A percentile compares a stretch with the other conserved stretches of the same genome.
phyloP scores from a whole-genome alignment of 2,113 vertebrate species.

The Protomyctophum bolini region DNA sequence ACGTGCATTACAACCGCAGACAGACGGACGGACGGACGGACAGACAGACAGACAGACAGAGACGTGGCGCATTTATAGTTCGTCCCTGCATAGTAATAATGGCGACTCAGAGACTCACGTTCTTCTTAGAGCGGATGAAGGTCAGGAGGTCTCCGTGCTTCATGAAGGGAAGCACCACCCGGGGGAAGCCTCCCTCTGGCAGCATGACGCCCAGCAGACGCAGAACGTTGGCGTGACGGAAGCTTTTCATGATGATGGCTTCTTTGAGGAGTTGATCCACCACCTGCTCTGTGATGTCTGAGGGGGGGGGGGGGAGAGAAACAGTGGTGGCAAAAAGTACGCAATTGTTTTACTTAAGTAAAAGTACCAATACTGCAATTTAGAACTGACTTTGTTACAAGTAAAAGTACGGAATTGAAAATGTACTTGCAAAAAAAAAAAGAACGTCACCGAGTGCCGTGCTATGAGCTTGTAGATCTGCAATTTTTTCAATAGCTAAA shows the following conservation, averaged over 20 bases:
- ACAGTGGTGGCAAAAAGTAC: too few relatives aligned
- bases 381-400: neutral
- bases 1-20: too few relatives aligned
- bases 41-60: too few relatives aligned
- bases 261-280: conserved; percentile 94
- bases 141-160: conserved; percentile 91
- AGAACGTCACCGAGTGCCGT: neutral
- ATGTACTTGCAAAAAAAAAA: too few relatives aligned
- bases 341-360: too few relatives aligned
- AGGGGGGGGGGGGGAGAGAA: too few relatives aligned
- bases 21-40: too few relatives aligned
- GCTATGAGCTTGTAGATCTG: too few relatives aligned
- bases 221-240: conserved; percentile 90
- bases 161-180: conserved; percentile 94
- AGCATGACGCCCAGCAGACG: conserved; percentile 90
- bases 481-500: too few relatives aligned
- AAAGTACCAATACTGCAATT: too few relatives aligned
- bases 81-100: neutral
- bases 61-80: too few relatives aligned
- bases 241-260: conserved; percentile 94
- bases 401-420: too few relatives aligned
- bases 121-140: conserved; percentile 88
- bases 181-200: conserved; percentile 87
- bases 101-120: conserved; percentile 72
- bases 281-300: conserved; percentile 90